A percentile compares a stretch with the other conserved stretches of the same genome.
phyloP scores from a whole-genome alignment of 2,113 vertebrate genomes.

The Mola mola region DNA sequence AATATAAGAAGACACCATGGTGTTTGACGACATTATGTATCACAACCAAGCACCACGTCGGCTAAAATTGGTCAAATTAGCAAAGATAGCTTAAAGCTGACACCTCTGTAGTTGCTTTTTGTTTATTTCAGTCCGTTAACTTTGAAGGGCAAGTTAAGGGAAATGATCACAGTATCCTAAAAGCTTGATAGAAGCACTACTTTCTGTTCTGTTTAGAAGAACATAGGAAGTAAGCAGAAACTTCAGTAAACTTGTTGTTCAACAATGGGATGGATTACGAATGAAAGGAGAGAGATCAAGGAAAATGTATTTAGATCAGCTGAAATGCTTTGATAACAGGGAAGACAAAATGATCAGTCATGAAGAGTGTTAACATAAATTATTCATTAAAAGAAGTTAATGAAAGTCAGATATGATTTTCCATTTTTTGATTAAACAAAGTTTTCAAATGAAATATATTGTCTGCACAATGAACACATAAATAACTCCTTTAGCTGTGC shows the following conservation, averaged over 20 bases:
- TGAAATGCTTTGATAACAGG: slow-evolving; percentile 20
- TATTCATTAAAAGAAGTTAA: neutral
- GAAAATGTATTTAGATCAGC: slow-evolving; percentile 22
- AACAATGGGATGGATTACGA: slow-evolving; percentile 34
- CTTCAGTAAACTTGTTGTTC: slow-evolving; percentile 7
- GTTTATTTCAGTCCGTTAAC: neutral
- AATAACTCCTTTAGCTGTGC: slow-evolving; percentile 23
- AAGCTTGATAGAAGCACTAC: neutral
- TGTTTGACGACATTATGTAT: too few relatives aligned
- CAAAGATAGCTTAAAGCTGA: too few relatives aligned
- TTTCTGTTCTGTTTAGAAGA: neutral
- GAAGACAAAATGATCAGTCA: slow-evolving; percentile 29
- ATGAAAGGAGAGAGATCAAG: slow-evolving; percentile 33
- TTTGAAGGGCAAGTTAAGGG: neutral
- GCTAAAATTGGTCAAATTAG: too few relatives aligned
- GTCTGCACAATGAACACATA: neutral
- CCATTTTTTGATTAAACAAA: slow-evolving; percentile 12
- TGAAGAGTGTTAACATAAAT: slow-evolving; percentile 15
- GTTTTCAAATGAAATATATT: slow-evolving; percentile 15
- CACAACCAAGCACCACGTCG: too few relatives aligned
- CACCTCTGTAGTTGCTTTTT: too few relatives aligned
- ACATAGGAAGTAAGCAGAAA: neutral
- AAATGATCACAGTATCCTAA: neutral
- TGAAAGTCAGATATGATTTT: slow-evolving; percentile 14
- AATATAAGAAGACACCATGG: too few relatives aligned